These are phyloP conservation scores for Cabera pusaria DNA, from an alignment of 2,888 invertebrate species.

Conservation along the genomic window DNA sequence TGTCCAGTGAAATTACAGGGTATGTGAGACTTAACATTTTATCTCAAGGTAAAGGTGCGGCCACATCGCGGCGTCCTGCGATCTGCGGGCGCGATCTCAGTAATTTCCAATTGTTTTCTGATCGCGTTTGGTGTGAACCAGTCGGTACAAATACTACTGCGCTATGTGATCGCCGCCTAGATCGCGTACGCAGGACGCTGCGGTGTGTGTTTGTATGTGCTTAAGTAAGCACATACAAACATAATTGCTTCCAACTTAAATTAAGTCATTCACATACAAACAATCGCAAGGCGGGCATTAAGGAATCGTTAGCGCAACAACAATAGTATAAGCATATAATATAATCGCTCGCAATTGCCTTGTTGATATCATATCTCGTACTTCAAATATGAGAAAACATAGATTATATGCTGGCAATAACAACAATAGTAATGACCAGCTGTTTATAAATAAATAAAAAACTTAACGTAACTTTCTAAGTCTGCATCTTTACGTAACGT, in stretches of 20 bases:
- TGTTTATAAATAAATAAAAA: constrained; percentile 31
- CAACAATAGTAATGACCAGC: constrained; percentile 30
- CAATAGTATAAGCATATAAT: constrained; percentile 24
- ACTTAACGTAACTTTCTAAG: constrained; percentile 33
- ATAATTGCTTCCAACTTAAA: constrained; percentile 1
- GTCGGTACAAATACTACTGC: no score
- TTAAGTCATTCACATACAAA: constrained; percentile 6
- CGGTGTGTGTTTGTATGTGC: no score
- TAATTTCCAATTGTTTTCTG: no score
- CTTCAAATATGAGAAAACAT: constrained; percentile 13
- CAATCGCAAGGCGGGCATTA: constrained; percentile 27
- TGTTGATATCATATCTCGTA: constrained; percentile 10
- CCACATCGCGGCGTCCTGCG: no score
- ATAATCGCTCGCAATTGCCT: constrained; percentile 24
- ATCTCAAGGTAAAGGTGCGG: no score
- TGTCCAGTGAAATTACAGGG: no score
- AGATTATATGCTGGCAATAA: constrained; percentile 21
- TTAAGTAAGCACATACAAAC: no score
- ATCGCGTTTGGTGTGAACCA: no score
- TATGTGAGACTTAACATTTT: no score
- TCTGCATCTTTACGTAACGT: constrained; percentile 33
- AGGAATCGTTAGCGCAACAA: constrained; percentile 24
- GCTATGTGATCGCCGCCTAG: no score
- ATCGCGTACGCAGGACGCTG: no score
- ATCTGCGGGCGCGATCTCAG: no score